phyloP scores from a whole-genome alignment of 2,888 invertebrate genomes.

The Harmothoe impar region DNA sequence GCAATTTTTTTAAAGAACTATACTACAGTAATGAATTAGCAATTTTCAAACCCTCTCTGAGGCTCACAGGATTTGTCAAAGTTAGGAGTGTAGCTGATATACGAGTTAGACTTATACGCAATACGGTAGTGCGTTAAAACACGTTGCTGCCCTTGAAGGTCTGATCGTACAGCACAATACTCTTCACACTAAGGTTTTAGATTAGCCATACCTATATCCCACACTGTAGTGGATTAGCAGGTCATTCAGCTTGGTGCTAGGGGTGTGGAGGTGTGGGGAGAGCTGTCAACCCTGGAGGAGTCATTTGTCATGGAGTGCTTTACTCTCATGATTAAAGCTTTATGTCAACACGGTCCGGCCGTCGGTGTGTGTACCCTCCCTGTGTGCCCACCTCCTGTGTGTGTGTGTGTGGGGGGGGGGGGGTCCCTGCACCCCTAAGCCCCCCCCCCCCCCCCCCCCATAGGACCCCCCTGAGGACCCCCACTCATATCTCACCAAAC shows the following conservation, averaged over 20 bases:
- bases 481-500: not conserved
- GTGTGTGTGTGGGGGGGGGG: not conserved
- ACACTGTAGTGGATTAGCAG: no score
- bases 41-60: no score
- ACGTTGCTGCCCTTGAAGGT: no score
- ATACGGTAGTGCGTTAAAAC: no score
- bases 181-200: no score
- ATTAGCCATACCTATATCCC: no score
- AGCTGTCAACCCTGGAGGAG: not conserved
- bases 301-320: slow-evolving; percentile 30
- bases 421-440: not conserved
- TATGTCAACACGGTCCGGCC: not conserved
- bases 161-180: no score
- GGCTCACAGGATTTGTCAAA: no score
- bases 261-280: not conserved
- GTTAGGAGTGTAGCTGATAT: no score
- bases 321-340: slow-evolving; percentile 7
- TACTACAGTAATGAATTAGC: no score
- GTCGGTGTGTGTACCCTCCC: not conserved
- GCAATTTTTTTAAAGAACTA: no score
- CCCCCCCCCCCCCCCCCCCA: not conserved
- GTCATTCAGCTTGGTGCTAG: not conserved
- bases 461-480: not conserved
- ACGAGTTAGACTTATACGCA: no score
- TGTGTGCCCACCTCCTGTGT: not conserved